Evolutionary conservation across 2,797 vertebrate species (phyloP), one percentile per base, ranked within the genome.

Genomic region (Oceanodroma leucorhoa): DNA sequence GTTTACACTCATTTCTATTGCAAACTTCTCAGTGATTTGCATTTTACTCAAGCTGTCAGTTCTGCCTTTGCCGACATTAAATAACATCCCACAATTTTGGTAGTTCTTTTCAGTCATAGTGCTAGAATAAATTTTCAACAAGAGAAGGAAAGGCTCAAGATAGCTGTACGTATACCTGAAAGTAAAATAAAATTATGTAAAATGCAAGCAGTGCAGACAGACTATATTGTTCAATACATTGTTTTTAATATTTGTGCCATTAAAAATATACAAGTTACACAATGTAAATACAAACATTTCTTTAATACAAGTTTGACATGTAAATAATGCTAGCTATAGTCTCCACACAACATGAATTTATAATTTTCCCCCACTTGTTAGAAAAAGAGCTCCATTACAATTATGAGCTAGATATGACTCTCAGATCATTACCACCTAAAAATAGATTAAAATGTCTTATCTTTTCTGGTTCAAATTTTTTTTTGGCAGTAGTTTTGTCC

Each of bases 21-120:
- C 88, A 97, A 94, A 97, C 53, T 92, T 96, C 71, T 75, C 54
- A 79, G 65, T 30, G 79, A 97, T 97, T 97, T 97, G 82, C 95
- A 93, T 98, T 93, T 95, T 95, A 32, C 72, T 87, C 95, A 97
- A 96, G 93, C 94, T 98, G 93, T 94, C 94, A 84, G 67, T 96
- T 96, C 72, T 96, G 92, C 85, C 80, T 92, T 87, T 95, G 88
- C 83, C 96, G 96, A 38, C 22, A 18, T 91, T 96, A 95, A 96
- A 95, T 64, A 96, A 92, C 60, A 83, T 88, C 51, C 82, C 79
- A 76, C 82, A 88, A 78, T 93, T 95, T 76, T 94, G 69, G 65
- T 65, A 90, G 48, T 29, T 97, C 73, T 96, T 94, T 84, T 89
- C 58, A 86, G 69, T 76, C 17, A 34, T 27, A 61, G 51, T 84